Evolutionary conservation across 2,797 vertebrate genomes (phyloP).

Genomic region (Lutjanus argentimaculatus): DNA sequence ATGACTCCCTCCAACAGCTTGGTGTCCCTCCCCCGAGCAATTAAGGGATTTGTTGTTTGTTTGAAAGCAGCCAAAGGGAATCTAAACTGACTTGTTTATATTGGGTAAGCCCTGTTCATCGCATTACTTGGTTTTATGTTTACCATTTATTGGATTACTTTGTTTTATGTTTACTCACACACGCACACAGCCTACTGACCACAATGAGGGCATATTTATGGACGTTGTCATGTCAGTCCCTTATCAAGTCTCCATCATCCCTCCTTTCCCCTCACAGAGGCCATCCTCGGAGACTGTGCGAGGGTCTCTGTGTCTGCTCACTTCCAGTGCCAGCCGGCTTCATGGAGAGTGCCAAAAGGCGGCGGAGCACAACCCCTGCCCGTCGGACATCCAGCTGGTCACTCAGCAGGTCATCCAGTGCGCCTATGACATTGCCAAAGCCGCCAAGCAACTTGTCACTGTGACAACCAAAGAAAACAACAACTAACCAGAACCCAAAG

Average conservation of each 20-base stretch:
- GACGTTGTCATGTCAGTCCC: conserved; percentile 22
- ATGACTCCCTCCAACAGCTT: conserved; percentile 29
- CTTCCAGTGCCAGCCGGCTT: conserved; percentile 94
- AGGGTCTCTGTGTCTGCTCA: conserved; percentile 93
- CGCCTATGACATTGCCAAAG: conserved; percentile 99
- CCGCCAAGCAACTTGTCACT: conserved; percentile 98
- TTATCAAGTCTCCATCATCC: conserved; percentile 38
- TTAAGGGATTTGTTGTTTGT: conserved; percentile 47
- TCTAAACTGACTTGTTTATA: conserved; percentile 28
- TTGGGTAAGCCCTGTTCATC: not conserved
- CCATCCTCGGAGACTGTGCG: conserved; percentile 93
- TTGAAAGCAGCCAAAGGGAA: conserved; percentile 49
- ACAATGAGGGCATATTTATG: conserved; percentile 41
- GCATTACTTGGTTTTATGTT: conserved; percentile 39
- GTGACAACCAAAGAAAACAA: conserved; percentile 99
- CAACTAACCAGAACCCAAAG: conserved; percentile 80
- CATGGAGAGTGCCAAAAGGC: conserved; percentile 95
- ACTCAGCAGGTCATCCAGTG: conserved; percentile 99
- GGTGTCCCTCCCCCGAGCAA: conserved; percentile 9
- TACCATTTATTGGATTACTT: conserved; percentile 37
- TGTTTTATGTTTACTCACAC: conserved; percentile 33
- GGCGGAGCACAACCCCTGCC: conserved; percentile 85
- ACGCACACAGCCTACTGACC: conserved; percentile 9
- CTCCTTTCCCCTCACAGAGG: conserved; percentile 84
- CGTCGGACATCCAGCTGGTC: conserved; percentile 93